Base-by-base conservation (phyloP, 1,140 invertebrate genomes). In the Ooceraea biroi region DNA sequence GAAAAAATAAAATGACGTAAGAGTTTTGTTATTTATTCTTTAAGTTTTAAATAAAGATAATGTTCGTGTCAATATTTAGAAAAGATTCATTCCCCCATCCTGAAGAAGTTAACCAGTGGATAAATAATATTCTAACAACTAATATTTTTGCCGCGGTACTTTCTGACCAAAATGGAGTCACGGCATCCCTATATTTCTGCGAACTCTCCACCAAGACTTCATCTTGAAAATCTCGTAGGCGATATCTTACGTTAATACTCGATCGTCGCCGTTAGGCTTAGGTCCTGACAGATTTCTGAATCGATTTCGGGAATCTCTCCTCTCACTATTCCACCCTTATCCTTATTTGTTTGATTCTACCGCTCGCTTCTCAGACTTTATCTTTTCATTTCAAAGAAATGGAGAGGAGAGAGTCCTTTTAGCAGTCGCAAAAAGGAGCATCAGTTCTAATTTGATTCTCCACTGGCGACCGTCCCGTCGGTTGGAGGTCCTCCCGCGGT, bases 361-460 rank as follows among this genome's bases (percentile, higher is more conserved):
- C 2, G 12, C 25, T 73, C 3, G 44, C 5, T 36, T 22, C 4
- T 36, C 19, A 1, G n/a, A 1, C 27, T 48, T 63, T 30, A 25
- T 1, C 17, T 50, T 22, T 27, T 41, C 58, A 44, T 46, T 22
- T 11, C 7, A 7, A 27, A 25, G 12, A 57, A 58, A 48, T 14
- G 8, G n/a, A 25, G 12, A 25, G 19, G 50, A 58, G 25, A 50
- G 8, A 30, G 48, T 69, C n/a, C 14, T 41, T 11, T 12, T 1
- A 14, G n/a, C 14, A 65, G 4, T 41, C 46, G 41, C 30, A 4
- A 19, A 57, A 50, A 41, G 12, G 17, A 46, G 48, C 46, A 30
- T 69, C 5, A 36, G 66, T 22, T 46, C 14, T 90, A 94, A 84
- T 92, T 91, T 4, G 94, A 94, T 73, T 94, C 94, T 74, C 90